Percentiles rank a stretch among this genome's conserved stretches.
Conservation (phyloP, 2,888 invertebrate species). For the Himalopsyche tibetana region DNA sequence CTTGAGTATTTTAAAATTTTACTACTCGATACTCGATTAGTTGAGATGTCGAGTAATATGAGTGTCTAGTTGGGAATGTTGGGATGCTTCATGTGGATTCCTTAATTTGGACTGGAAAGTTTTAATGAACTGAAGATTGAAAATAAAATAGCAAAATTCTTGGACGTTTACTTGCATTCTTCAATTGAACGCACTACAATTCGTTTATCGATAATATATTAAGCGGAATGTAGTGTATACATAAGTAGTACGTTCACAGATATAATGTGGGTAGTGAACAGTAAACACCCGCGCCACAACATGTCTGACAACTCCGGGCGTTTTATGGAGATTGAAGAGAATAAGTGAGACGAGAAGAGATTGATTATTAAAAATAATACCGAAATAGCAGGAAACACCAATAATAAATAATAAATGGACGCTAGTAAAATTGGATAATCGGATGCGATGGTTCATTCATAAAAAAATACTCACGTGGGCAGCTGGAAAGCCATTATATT, state of each 20-base stretch:
- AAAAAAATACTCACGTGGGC: neutral
- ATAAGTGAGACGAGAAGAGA: conserved; percentile 12
- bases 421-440: conserved; percentile 28
- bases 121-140: too few relatives aligned
- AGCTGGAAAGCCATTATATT: neutral
- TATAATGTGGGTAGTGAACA: conserved; percentile 27
- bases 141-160: too few relatives aligned
- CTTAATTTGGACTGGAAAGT: too few relatives aligned
- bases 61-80: too few relatives aligned
- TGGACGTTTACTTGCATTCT: too few relatives aligned
- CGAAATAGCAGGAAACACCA: neutral
- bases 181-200: too few relatives aligned
- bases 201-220: conserved; percentile 12
- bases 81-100: too few relatives aligned
- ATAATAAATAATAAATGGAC: conserved; percentile 12
- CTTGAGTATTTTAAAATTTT: too few relatives aligned
- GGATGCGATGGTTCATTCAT: conserved; percentile 14
- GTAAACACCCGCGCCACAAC: conserved; percentile 40
- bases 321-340: conserved; percentile 29
- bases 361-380: conserved; percentile 6
- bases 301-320: conserved; percentile 18
- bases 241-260: neutral
- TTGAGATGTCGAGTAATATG: too few relatives aligned
- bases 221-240: conserved; percentile 17
- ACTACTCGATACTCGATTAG: too few relatives aligned